phyloP scores from a whole-genome alignment of 2,888 invertebrate genomes.

The Synanthedon myopaeformis region DNA sequence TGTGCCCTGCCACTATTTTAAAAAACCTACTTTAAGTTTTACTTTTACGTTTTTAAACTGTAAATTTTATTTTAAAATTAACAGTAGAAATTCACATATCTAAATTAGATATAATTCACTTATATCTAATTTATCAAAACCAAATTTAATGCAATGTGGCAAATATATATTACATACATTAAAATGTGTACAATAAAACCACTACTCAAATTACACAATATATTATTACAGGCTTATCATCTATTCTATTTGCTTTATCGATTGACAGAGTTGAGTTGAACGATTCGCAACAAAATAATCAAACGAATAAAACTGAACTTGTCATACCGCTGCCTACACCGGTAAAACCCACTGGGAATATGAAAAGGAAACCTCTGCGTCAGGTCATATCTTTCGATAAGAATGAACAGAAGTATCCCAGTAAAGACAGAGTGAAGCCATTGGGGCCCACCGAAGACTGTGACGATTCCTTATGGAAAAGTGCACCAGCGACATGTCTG shows the following conservation, averaged over 20 bases:
- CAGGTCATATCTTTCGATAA: slow-evolving; percentile 67
- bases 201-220: slow-evolving; percentile 1
- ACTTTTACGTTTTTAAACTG: too few relatives aligned
- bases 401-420: slow-evolving; percentile 31
- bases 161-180: too few relatives aligned
- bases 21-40: too few relatives aligned
- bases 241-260: slow-evolving; percentile 92
- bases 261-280: slow-evolving; percentile 89
- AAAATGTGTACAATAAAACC: neutral
- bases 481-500: slow-evolving; percentile 74
- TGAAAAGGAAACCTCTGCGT: slow-evolving; percentile 52
- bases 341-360: slow-evolving; percentile 54
- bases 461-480: slow-evolving; percentile 49
- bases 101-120: too few relatives aligned
- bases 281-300: slow-evolving; percentile 63
- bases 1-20: too few relatives aligned
- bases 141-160: too few relatives aligned
- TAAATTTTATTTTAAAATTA: too few relatives aligned
- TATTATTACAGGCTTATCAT: slow-evolving; percentile 77
- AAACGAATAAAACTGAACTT: slow-evolving; percentile 70
- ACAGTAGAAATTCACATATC: too few relatives aligned
- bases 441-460: slow-evolving; percentile 17
- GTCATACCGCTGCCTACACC: slow-evolving; percentile 78
- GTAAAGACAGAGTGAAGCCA: slow-evolving; percentile 20
- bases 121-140: too few relatives aligned